These are phyloP conservation scores for Aspidiotus destructor DNA, from an alignment of 2,888 invertebrate genomes.

Conservation along the genomic window DNA sequence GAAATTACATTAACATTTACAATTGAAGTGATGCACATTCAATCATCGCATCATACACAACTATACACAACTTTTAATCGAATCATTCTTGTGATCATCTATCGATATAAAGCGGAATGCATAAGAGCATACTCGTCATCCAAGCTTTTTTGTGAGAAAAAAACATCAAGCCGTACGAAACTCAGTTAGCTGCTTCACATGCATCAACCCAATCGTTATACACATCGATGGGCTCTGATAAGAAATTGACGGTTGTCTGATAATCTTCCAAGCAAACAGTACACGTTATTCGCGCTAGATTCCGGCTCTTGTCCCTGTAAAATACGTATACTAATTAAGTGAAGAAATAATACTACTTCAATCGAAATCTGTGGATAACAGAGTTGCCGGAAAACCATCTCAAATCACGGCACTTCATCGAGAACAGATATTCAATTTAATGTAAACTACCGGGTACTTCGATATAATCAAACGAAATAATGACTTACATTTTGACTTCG, in stretches of 20 bases:
- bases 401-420: too few relatives aligned
- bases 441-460: too few relatives aligned
- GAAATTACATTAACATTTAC: too few relatives aligned
- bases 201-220: constrained; percentile 99
- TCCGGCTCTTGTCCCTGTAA: constrained; percentile 84
- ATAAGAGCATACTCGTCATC: too few relatives aligned
- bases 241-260: constrained; percentile 88
- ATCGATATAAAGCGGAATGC: too few relatives aligned
- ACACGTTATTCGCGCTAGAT: constrained; percentile 89
- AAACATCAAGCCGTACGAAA: background rate
- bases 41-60: too few relatives aligned
- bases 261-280: constrained; percentile 93
- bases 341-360: background rate
- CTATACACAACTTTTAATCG: too few relatives aligned
- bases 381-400: too few relatives aligned
- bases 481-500: constrained; percentile 92
- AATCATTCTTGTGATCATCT: too few relatives aligned
- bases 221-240: constrained; percentile 96
- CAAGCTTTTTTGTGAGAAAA: too few relatives aligned
- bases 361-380: too few relatives aligned
- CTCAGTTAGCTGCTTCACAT: constrained; percentile 84
- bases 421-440: background rate
- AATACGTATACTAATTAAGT: background rate
- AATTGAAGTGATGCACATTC: too few relatives aligned
- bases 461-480: constrained; percentile 2